Base-by-base conservation (phyloP, 2,113 vertebrate genomes). In the Actinemys pallida region DNA sequence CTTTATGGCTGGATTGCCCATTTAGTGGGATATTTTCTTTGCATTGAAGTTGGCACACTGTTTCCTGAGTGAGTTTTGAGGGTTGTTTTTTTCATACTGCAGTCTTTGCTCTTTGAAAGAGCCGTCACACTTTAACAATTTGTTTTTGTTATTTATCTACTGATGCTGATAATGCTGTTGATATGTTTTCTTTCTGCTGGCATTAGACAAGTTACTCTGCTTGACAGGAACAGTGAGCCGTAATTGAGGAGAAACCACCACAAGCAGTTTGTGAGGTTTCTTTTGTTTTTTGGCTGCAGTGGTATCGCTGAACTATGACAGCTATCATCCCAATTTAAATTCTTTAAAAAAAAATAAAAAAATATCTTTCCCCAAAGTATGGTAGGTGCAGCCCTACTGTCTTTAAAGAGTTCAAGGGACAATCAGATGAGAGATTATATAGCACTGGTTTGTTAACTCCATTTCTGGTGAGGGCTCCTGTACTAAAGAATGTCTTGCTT, bases 391-490 rank as follows among this genome's bases (percentile, higher is more conserved):
- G 22, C 79, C 54, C n/a, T 90, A 93, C 85, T 57, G 0, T 93
- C 86, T 92, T 96, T 57, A 96, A 95, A 86, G 45, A 88, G 85
- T 94, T 96, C 62, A 93, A 91, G 90, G 53, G 62, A 90, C 86
- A 84, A 96, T 96, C 92, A 95, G 92, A 92, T 97, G 87, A 24
- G 27, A 29, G 54, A 31, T 45, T 86, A 1, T 76, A 11, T 80
- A 90, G 75, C 45, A 35, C 39, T 25, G 83, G 10, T 80, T 96
- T 95, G 90, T 96, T 96, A 96, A 95, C 95, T 94, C 53, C 92
- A 49, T 89, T 72, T 95, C 29, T 19, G 22, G 12, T 25, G 31
- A 94, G 56, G 92, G 75, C 87, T 92, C 84, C 92, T 95, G 84
- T 83, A 81, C 75, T 93, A 75, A 90, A 84, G 78, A 91, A 91